Percentiles rank a stretch among this genome's conserved stretches.
Evolutionary conservation across 1,140 invertebrate genomes (phyloP).

Genomic region (Brachionus manjavacas): DNA sequence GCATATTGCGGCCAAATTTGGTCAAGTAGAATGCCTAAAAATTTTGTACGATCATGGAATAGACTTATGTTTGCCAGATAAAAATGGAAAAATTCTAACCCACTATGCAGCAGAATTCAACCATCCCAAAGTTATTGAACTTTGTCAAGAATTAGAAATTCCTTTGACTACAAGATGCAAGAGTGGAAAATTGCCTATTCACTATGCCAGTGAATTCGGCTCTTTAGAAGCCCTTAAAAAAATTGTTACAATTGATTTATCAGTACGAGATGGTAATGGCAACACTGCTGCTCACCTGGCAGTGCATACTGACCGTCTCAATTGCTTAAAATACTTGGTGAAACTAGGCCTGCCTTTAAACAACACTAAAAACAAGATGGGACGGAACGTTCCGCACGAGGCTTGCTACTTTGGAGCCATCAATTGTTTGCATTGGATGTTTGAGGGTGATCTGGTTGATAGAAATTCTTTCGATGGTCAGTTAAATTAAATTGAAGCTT

Average conservation of each 20-base stretch:
- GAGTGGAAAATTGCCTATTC: conserved; percentile 23
- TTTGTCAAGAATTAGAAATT: background rate
- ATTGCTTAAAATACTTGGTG: conserved; percentile 31
- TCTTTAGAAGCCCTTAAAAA: conserved; percentile 4
- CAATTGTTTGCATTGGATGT: conserved; percentile 36
- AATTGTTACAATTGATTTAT: background rate
- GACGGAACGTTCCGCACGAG: conserved; percentile 12
- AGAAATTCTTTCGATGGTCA: background rate
- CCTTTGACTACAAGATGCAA: background rate
- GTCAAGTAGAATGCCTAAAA: background rate
- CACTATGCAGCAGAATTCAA: conserved; percentile 6
- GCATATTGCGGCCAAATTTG: conserved; percentile 23
- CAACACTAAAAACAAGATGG: background rate
- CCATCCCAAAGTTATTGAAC: conserved; percentile 1
- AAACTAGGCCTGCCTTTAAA: background rate
- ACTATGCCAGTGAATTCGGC: conserved; percentile 25
- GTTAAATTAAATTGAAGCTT: background rate
- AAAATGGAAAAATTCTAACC: background rate
- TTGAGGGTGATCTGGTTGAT: background rate
- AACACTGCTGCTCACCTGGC: conserved; percentile 38
- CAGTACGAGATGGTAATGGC: background rate
- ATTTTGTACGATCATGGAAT: background rate
- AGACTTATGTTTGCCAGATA: background rate
- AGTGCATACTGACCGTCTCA: background rate
- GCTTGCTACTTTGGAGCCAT: background rate